Evolutionary conservation across 2,888 invertebrate species (phyloP).

Genomic region (Scrobipalpa costella): DNA sequence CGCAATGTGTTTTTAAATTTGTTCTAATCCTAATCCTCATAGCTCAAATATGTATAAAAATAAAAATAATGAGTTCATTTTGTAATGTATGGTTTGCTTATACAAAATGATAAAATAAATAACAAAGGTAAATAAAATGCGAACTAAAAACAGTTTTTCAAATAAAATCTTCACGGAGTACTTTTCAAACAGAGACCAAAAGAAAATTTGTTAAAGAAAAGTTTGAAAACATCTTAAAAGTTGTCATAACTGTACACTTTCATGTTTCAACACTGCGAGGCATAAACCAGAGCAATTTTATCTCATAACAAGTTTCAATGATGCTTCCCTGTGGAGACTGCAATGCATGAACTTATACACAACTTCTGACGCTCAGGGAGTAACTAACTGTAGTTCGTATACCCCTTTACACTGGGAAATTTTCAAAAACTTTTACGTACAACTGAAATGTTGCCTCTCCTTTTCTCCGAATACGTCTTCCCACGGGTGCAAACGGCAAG

Average conservation of each 20-base stretch:
- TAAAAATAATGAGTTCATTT: too few relatives aligned
- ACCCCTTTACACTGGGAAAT: constrained; percentile 19
- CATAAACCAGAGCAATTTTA: constrained; percentile 55
- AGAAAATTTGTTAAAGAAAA: constrained; percentile 5
- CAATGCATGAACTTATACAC: constrained; percentile 53
- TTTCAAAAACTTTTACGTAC: constrained; percentile 24
- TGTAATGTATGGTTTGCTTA: too few relatives aligned
- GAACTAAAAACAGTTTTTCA: neutral
- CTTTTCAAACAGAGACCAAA: neutral
- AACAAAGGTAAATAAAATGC: neutral
- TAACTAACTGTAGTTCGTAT: constrained; percentile 33
- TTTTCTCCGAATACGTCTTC: neutral
- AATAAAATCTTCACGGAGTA: neutral
- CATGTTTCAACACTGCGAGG: constrained; percentile 45
- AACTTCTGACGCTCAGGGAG: constrained; percentile 44
- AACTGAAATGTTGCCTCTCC: constrained; percentile 21
- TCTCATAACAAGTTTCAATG: constrained; percentile 61
- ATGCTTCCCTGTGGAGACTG: constrained; percentile 46
- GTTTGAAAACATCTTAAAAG: constrained; percentile 15
- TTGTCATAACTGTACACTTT: constrained; percentile 28
- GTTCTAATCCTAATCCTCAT: too few relatives aligned
- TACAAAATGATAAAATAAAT: too few relatives aligned
- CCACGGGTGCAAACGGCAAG: constrained; percentile 1
- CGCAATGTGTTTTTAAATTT: too few relatives aligned
- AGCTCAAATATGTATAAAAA: too few relatives aligned